These are phyloP conservation scores for Enteromius afrohamiltoni DNA, from an alignment of 2,797 vertebrate genomes.

Conservation along the genomic window DNA sequence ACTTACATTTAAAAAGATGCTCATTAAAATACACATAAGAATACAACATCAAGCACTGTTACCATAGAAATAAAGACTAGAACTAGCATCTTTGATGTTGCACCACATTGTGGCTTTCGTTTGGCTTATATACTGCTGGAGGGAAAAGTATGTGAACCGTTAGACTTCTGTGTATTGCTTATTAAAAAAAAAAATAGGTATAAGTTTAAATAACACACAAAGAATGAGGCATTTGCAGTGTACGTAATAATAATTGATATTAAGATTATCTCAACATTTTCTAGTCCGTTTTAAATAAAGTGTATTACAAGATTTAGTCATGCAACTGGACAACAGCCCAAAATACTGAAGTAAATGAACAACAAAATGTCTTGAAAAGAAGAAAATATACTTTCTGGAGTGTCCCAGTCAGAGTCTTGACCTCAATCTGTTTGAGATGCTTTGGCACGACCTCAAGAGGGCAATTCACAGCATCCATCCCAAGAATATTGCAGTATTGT, in stretches of 20 bases:
- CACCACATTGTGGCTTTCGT: slow-evolving; percentile 1
- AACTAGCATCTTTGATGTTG: background rate
- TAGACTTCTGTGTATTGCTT: background rate
- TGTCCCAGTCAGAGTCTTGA: slow-evolving; percentile 12
- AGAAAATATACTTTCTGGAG: background rate
- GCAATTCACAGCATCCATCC: background rate
- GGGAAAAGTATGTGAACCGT: background rate
- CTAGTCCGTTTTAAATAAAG: background rate
- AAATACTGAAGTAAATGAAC: background rate
- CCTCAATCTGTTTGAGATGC: slow-evolving; percentile 22
- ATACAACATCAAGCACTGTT: slow-evolving; percentile 22
- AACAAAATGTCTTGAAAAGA: background rate
- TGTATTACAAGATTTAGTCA: background rate
- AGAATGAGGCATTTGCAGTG: background rate
- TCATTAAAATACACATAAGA: slow-evolving; percentile 36
- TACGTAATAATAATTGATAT: background rate
- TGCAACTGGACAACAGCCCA: background rate
- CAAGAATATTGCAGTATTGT: slow-evolving; percentile 10
- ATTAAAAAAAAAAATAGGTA: background rate
- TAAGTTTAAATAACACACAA: background rate
- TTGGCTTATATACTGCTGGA: background rate
- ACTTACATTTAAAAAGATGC: slow-evolving; percentile 30
- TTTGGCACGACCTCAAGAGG: slow-evolving; percentile 8
- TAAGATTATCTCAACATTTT: background rate
- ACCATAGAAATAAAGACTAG: slow-evolving; percentile 28